phyloP scores from a whole-genome alignment of 2,113 vertebrate genomes.

The Anolis sagrei region DNA sequence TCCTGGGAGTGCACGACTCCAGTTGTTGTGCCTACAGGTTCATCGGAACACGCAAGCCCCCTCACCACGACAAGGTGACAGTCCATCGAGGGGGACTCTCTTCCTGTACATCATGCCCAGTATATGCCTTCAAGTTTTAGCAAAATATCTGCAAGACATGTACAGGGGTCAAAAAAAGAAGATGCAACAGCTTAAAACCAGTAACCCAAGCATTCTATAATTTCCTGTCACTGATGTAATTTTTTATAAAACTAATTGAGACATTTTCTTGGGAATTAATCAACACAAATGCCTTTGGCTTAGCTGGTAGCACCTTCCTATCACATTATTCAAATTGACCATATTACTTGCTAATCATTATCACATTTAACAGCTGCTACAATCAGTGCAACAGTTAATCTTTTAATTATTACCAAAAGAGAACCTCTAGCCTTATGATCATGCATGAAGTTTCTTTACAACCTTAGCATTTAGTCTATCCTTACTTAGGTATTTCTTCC shows the following conservation, averaged over 20 bases:
- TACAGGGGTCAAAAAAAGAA: not conserved
- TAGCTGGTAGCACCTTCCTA: not conserved
- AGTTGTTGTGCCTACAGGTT: too few species aligned
- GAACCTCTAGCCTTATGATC: not conserved
- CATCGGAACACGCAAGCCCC: too few species aligned
- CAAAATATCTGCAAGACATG: not conserved
- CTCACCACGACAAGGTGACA: too few species aligned
- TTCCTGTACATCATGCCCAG: too few species aligned
- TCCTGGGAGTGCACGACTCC: too few species aligned
- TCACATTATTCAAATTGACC: conserved; percentile 18
- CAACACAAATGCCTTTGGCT: not conserved
- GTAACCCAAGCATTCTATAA: not conserved
- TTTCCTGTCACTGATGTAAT: not conserved
- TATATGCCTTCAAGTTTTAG: too few species aligned
- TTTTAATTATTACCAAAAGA: not conserved
- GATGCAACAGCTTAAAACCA: not conserved
- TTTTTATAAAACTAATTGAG: conserved; percentile 19
- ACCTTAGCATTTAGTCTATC: not conserved
- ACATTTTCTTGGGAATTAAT: not conserved
- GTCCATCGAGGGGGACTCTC: too few species aligned
- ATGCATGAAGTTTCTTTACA: not conserved
- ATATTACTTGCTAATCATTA: conserved; percentile 20
- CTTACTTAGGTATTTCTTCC: not conserved
- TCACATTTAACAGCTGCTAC: conserved; percentile 4
- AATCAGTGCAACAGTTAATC: not conserved